Percentiles rank a stretch among this genome's conserved stretches.
phyloP scores from a whole-genome alignment of 23 tunicate genomes.

The Halocynthia aurantium region DNA sequence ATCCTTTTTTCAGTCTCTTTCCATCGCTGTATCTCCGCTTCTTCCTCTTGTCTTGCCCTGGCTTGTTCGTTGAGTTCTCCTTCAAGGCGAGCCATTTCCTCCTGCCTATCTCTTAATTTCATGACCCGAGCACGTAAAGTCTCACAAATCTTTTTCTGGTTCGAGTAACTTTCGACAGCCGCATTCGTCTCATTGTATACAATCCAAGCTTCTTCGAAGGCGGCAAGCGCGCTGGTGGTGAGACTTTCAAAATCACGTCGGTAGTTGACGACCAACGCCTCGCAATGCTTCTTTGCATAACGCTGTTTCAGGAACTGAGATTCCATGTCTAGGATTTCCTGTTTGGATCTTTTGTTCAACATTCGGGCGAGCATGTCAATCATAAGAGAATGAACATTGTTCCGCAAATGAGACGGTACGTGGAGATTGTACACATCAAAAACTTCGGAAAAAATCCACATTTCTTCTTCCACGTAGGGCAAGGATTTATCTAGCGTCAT shows the following conservation, averaged over 20 bases:
- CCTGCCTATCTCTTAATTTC: conserved; percentile 32
- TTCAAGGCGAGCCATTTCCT: conserved; percentile 56
- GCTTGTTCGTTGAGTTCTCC: conserved; percentile 24
- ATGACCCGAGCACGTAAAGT: conserved; percentile 32
- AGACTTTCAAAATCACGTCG: conserved; percentile 12
- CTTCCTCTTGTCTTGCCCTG: conserved; percentile 37
- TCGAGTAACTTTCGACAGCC: not conserved
- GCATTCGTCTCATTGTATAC: not conserved
- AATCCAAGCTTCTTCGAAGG: conserved; percentile 20
- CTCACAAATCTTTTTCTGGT: conserved; percentile 20
- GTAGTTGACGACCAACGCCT: conserved; percentile 18
- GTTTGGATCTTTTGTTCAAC: conserved; percentile 17
- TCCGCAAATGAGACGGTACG: conserved; percentile 34
- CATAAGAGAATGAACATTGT: conserved; percentile 22
- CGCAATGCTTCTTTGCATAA: conserved; percentile 13
- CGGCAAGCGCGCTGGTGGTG: not conserved
- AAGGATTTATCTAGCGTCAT: conserved; percentile 13
- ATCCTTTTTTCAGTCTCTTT: conserved; percentile 40
- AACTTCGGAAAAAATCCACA: conserved; percentile 29
- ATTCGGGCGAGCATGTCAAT: conserved; percentile 48
- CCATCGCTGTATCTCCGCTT: conserved; percentile 32
- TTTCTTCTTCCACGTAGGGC: conserved; percentile 1
- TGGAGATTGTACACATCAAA: conserved; percentile 32
- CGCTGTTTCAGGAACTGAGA: conserved; percentile 8
- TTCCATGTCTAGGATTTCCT: conserved; percentile 49